Evolutionary conservation across 2,797 vertebrate genomes (phyloP), one percentile per base, ranked within the genome.

Genomic region (Argentina silus): DNA sequence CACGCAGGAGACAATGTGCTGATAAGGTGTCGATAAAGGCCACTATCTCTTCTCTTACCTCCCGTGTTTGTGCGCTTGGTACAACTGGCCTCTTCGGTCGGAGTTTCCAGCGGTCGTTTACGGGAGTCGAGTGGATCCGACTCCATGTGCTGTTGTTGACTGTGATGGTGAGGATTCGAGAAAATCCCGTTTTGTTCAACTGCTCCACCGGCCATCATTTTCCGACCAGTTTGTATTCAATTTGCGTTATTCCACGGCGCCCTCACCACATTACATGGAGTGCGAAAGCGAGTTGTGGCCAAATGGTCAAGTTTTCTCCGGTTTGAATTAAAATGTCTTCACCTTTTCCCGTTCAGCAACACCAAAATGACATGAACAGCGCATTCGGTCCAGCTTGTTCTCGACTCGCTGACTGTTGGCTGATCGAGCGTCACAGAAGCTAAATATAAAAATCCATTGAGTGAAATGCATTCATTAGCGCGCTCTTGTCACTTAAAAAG

Each of bases 41-140:
- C 2, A 0, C 4, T 42, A 27, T 36, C 8, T 50, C 19, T 10
- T 57, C 19, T 83, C 94, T 94, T 93, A 96, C 96, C 96, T 92
- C 94, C 95, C 2, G 89, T 95, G 92, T 96, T 96, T 87, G 95
- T 95, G 85, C 96, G 93, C 88, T 96, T 96, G 90, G 95, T 96
- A 85, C 95, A 95, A 85, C 94, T 89, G 84, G 94, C 90, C 90
- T 93, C 96, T 87, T 96, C 96, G 42, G 92, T 93, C 84, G 95
- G 95, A 86, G 95, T 95, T 91, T 97, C 96, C 88, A 96, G 89
- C 68, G 95, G 94, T 84, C 96, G 91, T 79, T 96, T 97, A 81
- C 95, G 93, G 87, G 95, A 96, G 91, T 96, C 95, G 76, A 93
- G 75, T 88, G 91, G 90, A 56, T 96, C 95, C 21, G 95, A 84